phyloP scores from a whole-genome alignment of 2,888 invertebrate genomes.

The Lasioglossum pauxillum region DNA sequence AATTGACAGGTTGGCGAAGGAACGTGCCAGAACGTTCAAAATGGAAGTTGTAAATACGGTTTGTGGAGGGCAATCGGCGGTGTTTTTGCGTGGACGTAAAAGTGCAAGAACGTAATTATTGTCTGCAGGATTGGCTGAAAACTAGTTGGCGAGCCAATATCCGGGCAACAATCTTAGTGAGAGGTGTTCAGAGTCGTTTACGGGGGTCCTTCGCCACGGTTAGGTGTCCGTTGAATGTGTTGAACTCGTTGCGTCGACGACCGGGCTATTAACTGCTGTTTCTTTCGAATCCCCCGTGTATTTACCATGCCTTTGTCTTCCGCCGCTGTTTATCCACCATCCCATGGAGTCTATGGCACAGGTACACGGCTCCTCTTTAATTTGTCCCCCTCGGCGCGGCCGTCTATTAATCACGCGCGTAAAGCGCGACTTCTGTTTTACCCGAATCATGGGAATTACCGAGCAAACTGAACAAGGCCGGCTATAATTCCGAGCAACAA shows the following conservation, averaged over 20 bases:
- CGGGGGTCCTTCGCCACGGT: slow-evolving; percentile 8
- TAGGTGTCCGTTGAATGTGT: not conserved
- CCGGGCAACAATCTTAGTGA: slow-evolving; percentile 10
- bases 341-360: slow-evolving; percentile 2
- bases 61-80: not conserved
- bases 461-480: not conserved
- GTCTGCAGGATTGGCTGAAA: not conserved
- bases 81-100: not conserved
- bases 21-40: not conserved
- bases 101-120: not conserved
- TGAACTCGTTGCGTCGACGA: slow-evolving; percentile 31
- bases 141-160: slow-evolving; percentile 9
- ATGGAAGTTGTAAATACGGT: not conserved
- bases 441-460: slow-evolving; percentile 23
- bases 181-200: slow-evolving; percentile 19
- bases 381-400: slow-evolving; percentile 15
- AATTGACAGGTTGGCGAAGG: not conserved
- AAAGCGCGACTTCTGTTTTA: not conserved
- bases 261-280: not conserved
- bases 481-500: slow-evolving; percentile 3
- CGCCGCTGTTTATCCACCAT: slow-evolving; percentile 29
- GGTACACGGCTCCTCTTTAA: slow-evolving; percentile 20
- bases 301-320: slow-evolving; percentile 38
- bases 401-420: slow-evolving; percentile 25
- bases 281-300: slow-evolving; percentile 22